A percentile compares a stretch with the other conserved stretches of the same genome.
These are phyloP conservation scores for Beris chalybata DNA, from an alignment of 2,888 invertebrate genomes.

Conservation along the genomic window DNA sequence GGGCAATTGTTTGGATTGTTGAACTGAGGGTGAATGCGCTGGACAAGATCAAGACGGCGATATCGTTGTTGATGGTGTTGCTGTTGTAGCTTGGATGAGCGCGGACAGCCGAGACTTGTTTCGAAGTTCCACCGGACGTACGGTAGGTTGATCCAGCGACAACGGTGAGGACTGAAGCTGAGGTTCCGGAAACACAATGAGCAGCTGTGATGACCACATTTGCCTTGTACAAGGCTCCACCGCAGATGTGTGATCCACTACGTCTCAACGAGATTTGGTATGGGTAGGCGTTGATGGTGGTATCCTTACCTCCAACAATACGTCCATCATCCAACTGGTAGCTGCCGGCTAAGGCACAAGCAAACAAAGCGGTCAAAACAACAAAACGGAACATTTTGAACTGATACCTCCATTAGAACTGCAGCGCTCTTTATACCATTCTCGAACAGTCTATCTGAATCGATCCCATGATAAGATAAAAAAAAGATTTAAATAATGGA, in stretches of 20 bases:
- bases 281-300: conserved; percentile 8
- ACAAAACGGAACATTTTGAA: conserved; percentile 23
- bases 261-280: conserved; percentile 11
- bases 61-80: conserved; percentile 59
- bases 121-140: conserved; percentile 43
- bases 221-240: conserved; percentile 15
- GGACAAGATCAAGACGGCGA: conserved; percentile 60
- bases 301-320: conserved; percentile 3
- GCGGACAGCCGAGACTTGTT: conserved; percentile 53
- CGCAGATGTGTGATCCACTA: conserved; percentile 10
- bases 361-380: conserved; percentile 13
- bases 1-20: conserved; percentile 52
- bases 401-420: no score
- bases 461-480: no score
- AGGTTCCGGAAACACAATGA: conserved; percentile 33
- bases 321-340: not conserved
- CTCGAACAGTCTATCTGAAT: no score
- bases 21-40: conserved; percentile 54
- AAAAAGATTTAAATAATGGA: no score
- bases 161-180: conserved; percentile 42
- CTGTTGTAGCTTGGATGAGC: conserved; percentile 58
- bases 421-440: no score
- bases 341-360: not conserved
- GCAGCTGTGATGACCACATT: conserved; percentile 14
- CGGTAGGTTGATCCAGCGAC: conserved; percentile 58